Percentiles rank a stretch among this genome's conserved stretches.
phyloP scores from a whole-genome alignment of 2,797 vertebrate genomes.

The Myripristis jacobus region DNA sequence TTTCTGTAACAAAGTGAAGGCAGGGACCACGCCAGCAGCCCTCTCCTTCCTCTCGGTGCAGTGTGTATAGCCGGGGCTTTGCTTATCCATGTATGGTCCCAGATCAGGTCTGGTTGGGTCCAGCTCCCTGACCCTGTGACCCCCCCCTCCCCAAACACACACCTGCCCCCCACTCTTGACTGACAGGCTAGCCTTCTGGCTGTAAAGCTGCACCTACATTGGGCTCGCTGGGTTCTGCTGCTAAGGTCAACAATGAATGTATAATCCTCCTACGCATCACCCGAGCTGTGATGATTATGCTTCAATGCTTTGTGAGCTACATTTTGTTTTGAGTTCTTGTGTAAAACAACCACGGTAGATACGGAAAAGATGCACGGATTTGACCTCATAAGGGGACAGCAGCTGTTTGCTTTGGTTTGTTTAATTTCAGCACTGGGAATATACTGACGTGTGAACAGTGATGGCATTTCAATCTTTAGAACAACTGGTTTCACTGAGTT shows the following conservation, averaged over 20 bases:
- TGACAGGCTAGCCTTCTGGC: constrained; percentile 18
- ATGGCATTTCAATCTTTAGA: constrained; percentile 78
- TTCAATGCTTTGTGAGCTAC: constrained; percentile 54
- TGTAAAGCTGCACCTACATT: constrained; percentile 50
- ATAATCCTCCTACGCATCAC: constrained; percentile 84
- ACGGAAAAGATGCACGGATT: constrained; percentile 41
- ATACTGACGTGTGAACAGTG: constrained; percentile 76
- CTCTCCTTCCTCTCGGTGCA: constrained; percentile 58
- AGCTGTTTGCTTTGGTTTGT: constrained; percentile 27
- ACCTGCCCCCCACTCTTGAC: background rate
- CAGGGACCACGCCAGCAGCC: constrained; percentile 74
- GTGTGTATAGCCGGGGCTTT: constrained; percentile 45
- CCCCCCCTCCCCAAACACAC: too few species aligned
- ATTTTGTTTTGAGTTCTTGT: constrained; percentile 61
- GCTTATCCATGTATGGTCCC: constrained; percentile 64
- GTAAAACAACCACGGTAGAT: constrained; percentile 59
- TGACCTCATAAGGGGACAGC: constrained; percentile 57
- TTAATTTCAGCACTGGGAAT: constrained; percentile 76
- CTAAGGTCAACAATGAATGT: constrained; percentile 91
- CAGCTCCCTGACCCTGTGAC: constrained; percentile 24
- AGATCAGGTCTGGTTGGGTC: constrained; percentile 39
- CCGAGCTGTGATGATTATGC: constrained; percentile 40
- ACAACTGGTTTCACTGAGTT: constrained; percentile 79
- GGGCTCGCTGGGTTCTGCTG: constrained; percentile 81
- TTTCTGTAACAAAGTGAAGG: constrained; percentile 70